Base-by-base conservation (phyloP, 2,888 invertebrate species). In the Julus scandinavius region DNA sequence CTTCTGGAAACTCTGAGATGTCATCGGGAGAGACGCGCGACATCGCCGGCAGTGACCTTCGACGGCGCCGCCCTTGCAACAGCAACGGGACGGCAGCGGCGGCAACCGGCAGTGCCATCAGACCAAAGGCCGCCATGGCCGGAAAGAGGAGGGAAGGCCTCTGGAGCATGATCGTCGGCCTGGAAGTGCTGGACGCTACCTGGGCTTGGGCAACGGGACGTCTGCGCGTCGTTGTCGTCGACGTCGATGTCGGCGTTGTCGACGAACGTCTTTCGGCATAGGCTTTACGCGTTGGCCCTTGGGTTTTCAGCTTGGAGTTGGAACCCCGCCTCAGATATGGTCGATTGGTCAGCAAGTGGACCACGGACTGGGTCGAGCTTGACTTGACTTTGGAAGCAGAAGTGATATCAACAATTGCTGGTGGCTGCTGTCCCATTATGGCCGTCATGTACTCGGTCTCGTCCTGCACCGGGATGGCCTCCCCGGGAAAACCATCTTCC, bases 61-160 rank as follows among this genome's bases (percentile, higher is more conserved):
- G 29, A 20, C 38, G 45, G n/a, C 85, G n/a, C 45, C 50, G 45
- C 29, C 85, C 88, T 40, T 40, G 17, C 20, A 38, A 38, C 7
- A 88, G 20, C 4, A 85, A 29, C 5, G 88, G 85, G 2, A 85
- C 88, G 15, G 88, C 88, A 5, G 85, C 88, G 5, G 88, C 88
- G 7, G 88, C 88, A 49, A 88, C 85, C 29, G 88, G 88, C 9
- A 88, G 85, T 85, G 88, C 88, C 88, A 88, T 85, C 17, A 88
- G 40, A 15, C 85, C 29, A 41, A 88, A 88, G 5, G 88, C 88
- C 1, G 88, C 80, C 40, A 85, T 54, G 6, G 88, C 88, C 13
- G 88, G 88, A n/a, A 88, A 80, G 11, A 88, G 11, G 54, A 84
- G 4, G n/a, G 45, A 50, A 7, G 88, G 88, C 17, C 72, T 50